Conservation (phyloP, 2,888 invertebrate species). For the Andricus quercusramuli region DNA sequence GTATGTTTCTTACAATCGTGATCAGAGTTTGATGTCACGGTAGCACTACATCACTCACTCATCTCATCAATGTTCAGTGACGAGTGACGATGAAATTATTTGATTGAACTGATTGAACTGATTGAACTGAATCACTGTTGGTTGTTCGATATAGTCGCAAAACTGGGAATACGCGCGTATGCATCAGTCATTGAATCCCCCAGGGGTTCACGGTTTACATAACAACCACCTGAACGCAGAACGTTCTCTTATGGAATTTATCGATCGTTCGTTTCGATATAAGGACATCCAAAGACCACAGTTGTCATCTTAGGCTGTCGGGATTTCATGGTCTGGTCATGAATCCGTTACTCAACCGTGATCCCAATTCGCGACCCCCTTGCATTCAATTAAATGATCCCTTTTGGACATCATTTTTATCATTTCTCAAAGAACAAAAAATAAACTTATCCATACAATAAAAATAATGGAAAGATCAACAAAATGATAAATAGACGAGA, state of each 20-base stretch:
- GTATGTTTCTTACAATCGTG: not conserved
- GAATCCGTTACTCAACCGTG: constrained; percentile 71
- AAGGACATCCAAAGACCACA: constrained; percentile 65
- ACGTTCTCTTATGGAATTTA: constrained; percentile 69
- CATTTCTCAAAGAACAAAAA: not conserved
- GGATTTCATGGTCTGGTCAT: constrained; percentile 57
- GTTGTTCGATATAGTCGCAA: constrained; percentile 38
- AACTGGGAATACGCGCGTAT: constrained; percentile 55
- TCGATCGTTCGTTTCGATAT: constrained; percentile 68
- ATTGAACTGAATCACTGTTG: not conserved
- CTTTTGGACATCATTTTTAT: constrained; percentile 40
- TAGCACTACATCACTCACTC: not conserved
- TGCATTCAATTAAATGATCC: constrained; percentile 56
- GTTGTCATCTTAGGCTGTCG: constrained; percentile 59
- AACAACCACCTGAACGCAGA: constrained; percentile 60
- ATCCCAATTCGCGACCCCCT: constrained; percentile 68
- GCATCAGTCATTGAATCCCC: constrained; percentile 61
- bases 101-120: constrained; percentile 4
- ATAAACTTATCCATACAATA: constrained; percentile 3
- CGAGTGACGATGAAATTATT: constrained; percentile 1
- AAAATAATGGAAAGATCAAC: not conserved
- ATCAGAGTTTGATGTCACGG: not conserved
- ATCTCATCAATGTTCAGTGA: not conserved
- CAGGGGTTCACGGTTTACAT: constrained; percentile 64
- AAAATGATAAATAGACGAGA: not conserved